These are phyloP conservation scores for Drosophila neonasuta DNA, from an alignment of 2,888 invertebrate species.

Conservation along the genomic window DNA sequence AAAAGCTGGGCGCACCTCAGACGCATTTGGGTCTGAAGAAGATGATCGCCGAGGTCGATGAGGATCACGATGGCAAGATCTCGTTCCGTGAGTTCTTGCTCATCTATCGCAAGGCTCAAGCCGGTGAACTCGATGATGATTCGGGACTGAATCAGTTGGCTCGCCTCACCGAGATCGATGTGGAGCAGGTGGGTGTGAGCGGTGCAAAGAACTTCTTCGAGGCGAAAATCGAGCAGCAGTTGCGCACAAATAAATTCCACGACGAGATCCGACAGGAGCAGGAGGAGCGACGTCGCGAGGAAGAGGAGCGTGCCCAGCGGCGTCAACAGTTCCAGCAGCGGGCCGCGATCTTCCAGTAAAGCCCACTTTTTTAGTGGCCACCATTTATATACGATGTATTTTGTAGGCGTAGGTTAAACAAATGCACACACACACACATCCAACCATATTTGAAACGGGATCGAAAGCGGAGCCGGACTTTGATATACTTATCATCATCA, in stretches of 20 bases:
- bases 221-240: constrained; percentile 95
- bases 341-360: constrained; percentile 89
- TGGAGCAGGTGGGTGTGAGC: constrained; percentile 96
- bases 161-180: constrained; percentile 93
- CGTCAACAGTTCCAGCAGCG: constrained; percentile 94
- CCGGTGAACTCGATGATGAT: constrained; percentile 93
- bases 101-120: constrained; percentile 93
- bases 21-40: constrained; percentile 96
- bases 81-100: constrained; percentile 94
- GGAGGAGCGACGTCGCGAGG: constrained; percentile 91
- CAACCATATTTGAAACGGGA: neutral
- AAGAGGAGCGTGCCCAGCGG: constrained; percentile 91
- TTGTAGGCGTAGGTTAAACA: constrained; percentile 71
- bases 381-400: constrained; percentile 18
- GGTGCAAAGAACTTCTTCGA: constrained; percentile 98
- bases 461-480: constrained; percentile 45
- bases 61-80: constrained; percentile 92
- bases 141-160: constrained; percentile 94
- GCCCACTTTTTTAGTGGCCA: neutral
- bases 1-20: constrained; percentile 96
- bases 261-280: constrained; percentile 96
- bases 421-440: constrained; percentile 36
- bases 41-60: constrained; percentile 96
- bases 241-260: constrained; percentile 93
- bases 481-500: constrained; percentile 43